Evolutionary conservation across 1,140 invertebrate genomes (phyloP).

Genomic region (Panulirus ornatus): DNA sequence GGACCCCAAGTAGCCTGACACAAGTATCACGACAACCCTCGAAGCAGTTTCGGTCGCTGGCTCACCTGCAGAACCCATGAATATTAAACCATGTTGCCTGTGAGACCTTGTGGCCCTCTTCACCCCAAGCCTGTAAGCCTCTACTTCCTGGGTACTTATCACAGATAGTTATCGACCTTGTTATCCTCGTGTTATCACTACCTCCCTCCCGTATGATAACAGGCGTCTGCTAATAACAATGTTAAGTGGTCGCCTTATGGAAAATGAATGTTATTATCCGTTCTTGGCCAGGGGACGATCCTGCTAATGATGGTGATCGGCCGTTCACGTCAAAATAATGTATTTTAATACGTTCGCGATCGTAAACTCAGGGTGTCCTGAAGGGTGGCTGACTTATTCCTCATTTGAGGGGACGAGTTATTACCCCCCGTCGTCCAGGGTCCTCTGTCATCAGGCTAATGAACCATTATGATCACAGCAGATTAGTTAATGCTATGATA

Average conservation of each 20-base stretch:
- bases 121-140: neutral
- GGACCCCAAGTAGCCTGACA: neutral
- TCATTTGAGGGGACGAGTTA: neutral
- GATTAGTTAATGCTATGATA: no score
- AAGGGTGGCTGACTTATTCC: neutral
- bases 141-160: constrained; percentile 41
- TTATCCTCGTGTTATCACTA: constrained; percentile 35
- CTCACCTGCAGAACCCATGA: neutral
- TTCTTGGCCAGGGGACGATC: constrained; percentile 30
- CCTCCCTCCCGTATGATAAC: constrained; percentile 48
- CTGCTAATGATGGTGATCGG: constrained; percentile 14
- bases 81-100: constrained; percentile 4
- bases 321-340: constrained; percentile 48
- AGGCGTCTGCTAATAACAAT: constrained; percentile 37
- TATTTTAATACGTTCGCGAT: constrained; percentile 34
- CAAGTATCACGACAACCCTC: no score
- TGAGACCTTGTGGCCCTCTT: neutral
- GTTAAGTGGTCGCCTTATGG: constrained; percentile 34
- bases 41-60: neutral
- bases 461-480: no score
- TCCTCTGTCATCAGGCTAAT: no score
- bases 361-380: constrained; percentile 14
- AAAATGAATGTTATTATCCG: constrained; percentile 32
- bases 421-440: no score
- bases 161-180: constrained; percentile 36